Evolutionary conservation across 92 coral and sea anemone genomes (phyloP).

Genomic region (Parazoanthus darwini): DNA sequence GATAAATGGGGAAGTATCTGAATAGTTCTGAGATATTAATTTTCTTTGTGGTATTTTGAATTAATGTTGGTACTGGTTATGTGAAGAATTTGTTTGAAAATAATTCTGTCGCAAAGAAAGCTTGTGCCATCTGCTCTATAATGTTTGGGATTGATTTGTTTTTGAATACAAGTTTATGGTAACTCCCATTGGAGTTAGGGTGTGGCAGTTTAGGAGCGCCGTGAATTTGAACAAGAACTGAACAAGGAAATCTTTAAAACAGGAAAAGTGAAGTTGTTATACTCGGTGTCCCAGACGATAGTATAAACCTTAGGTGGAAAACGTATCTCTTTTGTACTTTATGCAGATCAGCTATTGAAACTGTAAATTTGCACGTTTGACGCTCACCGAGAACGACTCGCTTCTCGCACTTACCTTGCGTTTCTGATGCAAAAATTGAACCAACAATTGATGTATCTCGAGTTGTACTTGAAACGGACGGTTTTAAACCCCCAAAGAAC

Average conservation of each 20-base stretch:
- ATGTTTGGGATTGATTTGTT: not conserved
- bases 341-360: not conserved
- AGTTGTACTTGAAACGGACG: not conserved
- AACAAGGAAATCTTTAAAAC: no score
- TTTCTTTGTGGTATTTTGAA: not conserved
- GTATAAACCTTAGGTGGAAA: not conserved
- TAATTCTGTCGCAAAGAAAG: no score
- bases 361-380: no score
- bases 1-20: no score
- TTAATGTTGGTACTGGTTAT: not conserved
- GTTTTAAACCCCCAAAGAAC: not conserved
- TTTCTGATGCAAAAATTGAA: not conserved
- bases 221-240: no score
- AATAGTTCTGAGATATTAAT: not conserved
- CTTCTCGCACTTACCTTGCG: not conserved
- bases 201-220: not conserved
- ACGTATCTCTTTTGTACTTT: no score
- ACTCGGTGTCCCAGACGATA: not conserved
- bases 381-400: not conserved
- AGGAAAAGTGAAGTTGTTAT: not conserved
- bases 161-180: no score
- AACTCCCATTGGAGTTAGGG: no score
- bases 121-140: not conserved
- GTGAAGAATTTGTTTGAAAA: not conserved
- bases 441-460: not conserved